Base-by-base conservation (phyloP, 1,140 invertebrate species). In the Ridgeia piscesae region DNA sequence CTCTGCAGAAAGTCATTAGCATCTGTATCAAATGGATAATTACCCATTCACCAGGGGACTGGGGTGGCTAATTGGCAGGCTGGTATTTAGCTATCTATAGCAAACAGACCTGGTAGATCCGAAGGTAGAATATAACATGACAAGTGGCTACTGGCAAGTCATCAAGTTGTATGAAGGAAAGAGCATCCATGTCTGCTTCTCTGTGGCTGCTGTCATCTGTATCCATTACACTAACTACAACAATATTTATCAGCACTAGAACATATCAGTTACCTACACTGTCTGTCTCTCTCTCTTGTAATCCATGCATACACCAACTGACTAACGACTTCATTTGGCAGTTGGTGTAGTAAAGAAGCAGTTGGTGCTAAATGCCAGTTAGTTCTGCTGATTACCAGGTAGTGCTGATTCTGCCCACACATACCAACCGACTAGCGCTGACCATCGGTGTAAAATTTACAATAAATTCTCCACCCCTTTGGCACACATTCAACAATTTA, bases 21-120 rank as follows among this genome's bases (percentile, higher is more conserved):
- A 77, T 77, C 58, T 77, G 58, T 77, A 77, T 77, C 58, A 77
- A 77, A 77, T 27, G 58, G 58, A 77, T 77, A 77, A 77, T 77
- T 77, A 77, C 2, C 0, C 14, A 77, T 77, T 9, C 27, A 77
- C 58, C 58, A 77, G 27, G 58, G 58, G 58, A 77, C 17, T 77
- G 17, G 14, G 58, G 58, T 21, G 17, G 58, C 17, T 77, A 77
- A 77, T 77, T 77, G 58, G 58, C 27, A 9, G 4, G 58, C 58
- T 21, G 0, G 58, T 77, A 77, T 77, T 21, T 77, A 77, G 0
- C 11, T 77, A 77, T 77, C 58, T 77, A 77, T 77, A 77, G 17
- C 58, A 77, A 77, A 77, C 58, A 77, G 58, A 77, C 58, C 58
- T 77, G 58, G 58, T 77, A 8, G 27, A 77, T 77, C 58, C 11